Evolutionary conservation across 2,113 vertebrate genomes (phyloP).

Genomic region (Poeciliopsis occidentalis): DNA sequence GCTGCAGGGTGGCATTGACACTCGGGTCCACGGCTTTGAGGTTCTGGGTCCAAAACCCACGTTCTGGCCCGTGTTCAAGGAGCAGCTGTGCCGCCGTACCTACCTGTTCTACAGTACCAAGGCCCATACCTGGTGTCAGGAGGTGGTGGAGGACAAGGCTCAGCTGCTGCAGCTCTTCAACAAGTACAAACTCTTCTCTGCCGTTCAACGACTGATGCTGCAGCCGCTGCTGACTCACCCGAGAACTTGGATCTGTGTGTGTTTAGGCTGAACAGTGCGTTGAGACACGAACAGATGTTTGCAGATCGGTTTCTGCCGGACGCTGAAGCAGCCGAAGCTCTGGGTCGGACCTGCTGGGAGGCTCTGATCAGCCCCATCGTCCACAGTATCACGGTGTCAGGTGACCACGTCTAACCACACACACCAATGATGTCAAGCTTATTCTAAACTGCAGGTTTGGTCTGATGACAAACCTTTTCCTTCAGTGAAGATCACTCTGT

Average conservation of each 20-base stretch:
- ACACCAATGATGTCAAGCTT: too few species aligned
- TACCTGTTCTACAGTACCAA: conserved; percentile 90
- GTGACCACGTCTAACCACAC: conserved; percentile 60
- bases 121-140: conserved; percentile 92
- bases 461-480: too few species aligned
- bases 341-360: conserved; percentile 95
- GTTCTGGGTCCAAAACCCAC: conserved; percentile 94
- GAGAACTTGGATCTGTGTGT: background rate
- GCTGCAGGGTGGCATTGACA: conserved; percentile 92
- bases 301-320: conserved; percentile 91
- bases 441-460: too few species aligned
- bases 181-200: conserved; percentile 73
- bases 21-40: conserved; percentile 93
- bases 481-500: too few species aligned
- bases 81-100: conserved; percentile 92
- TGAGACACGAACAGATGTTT: conserved; percentile 91
- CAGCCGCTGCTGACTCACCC: background rate
- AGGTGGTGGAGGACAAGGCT: conserved; percentile 83
- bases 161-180: conserved; percentile 90
- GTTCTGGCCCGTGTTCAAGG: conserved; percentile 94
- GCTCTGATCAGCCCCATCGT: conserved; percentile 87
- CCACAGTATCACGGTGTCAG: conserved; percentile 86
- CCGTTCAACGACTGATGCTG: background rate
- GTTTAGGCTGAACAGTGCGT: conserved; percentile 87
- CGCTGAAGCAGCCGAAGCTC: conserved; percentile 85